Percentiles rank a stretch among this genome's conserved stretches.
Conservation (phyloP, 2,797 vertebrate genomes). For the Leptoclinus maculatus region DNA sequence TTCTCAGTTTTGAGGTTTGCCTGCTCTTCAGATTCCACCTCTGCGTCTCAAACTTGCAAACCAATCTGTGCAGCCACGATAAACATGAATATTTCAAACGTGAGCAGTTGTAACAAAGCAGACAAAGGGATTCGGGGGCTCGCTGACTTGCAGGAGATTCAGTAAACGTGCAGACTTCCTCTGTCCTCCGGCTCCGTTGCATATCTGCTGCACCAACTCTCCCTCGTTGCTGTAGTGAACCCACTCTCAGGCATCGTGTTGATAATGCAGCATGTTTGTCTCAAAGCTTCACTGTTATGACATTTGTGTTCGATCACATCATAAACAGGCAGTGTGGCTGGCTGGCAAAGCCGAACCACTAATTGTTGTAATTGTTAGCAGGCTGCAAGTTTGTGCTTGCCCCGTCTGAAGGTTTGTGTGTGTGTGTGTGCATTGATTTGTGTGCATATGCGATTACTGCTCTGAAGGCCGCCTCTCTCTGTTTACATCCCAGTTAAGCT, state of each 20-base stretch:
- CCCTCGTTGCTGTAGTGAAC: background rate
- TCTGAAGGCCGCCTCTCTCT: slow-evolving; percentile 92
- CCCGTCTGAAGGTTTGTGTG: slow-evolving; percentile 85
- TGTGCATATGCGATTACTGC: slow-evolving; percentile 84
- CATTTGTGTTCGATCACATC: slow-evolving; percentile 95
- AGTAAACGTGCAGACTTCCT: background rate
- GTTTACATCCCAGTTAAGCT: slow-evolving; percentile 92
- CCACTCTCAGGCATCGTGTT: slow-evolving; percentile 89
- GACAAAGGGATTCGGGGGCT: background rate
- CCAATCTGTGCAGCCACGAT: background rate
- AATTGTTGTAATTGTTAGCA: slow-evolving; percentile 97
- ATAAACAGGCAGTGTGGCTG: slow-evolving; percentile 93
- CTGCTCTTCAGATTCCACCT: background rate
- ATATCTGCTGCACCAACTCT: background rate
- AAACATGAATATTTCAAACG: background rate
- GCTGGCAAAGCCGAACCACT: slow-evolving; percentile 93
- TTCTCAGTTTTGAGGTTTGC: background rate
- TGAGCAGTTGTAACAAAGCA: background rate
- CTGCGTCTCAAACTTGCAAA: background rate
- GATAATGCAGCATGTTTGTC: slow-evolving; percentile 95
- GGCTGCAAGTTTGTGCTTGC: slow-evolving; percentile 67
- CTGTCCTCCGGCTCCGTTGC: background rate
- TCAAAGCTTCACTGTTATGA: slow-evolving; percentile 96
- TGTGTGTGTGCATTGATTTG: background rate
- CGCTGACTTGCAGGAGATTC: background rate